Evolutionary conservation across 1,140 invertebrate species (phyloP), one percentile per base, ranked within the genome.

Genomic region (Drosophila tani): DNA sequence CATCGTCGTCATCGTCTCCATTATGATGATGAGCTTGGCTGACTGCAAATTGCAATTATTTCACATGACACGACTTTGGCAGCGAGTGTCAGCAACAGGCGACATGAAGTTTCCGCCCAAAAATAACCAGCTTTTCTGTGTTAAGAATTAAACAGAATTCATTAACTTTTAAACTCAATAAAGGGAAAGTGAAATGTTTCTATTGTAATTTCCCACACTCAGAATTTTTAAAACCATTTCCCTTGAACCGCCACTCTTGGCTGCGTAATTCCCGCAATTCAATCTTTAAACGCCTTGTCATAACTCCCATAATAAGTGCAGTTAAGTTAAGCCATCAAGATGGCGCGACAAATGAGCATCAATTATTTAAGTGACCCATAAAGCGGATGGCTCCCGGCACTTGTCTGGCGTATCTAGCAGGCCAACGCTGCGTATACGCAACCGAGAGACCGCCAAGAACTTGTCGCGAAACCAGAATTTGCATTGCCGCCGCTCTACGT

Each of bases 11-110:
- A 38, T 15, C 19, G 14, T 9, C 43, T 35, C 32, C 49, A 49
- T 38, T 38, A 35, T 21, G 60, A 66, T 66, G 60, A 49, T 41
- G 66, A 66, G 65, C 67, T 59, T 27, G 49, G 78, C 55, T 70
- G 57, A 62, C 84, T 87, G 84, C 77, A 60, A 81, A 84, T 70
- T 84, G 84, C 84, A 88, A 88, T 88, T 90, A 90, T 81, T 84
- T 88, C 81, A 79, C 85, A 88, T 81, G 85, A 84, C 84, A 76
- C 73, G 78, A 71, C 81, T 84, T 76, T 76, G 81, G 65, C 82
- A 81, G 63, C 67, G 56, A 55, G 38, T 74, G 49, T 40, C 69
- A 57, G 47, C 74, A 41, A 27, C 60, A 29, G 56, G 41, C 19
- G 24, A 51, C 24, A 64, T 58, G 62, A 81, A 78, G 78, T 75